Evolutionary conservation across 2,888 invertebrate genomes (phyloP), one percentile per base, ranked within the genome.

Genomic region (Cheiracanthium punctorium): DNA sequence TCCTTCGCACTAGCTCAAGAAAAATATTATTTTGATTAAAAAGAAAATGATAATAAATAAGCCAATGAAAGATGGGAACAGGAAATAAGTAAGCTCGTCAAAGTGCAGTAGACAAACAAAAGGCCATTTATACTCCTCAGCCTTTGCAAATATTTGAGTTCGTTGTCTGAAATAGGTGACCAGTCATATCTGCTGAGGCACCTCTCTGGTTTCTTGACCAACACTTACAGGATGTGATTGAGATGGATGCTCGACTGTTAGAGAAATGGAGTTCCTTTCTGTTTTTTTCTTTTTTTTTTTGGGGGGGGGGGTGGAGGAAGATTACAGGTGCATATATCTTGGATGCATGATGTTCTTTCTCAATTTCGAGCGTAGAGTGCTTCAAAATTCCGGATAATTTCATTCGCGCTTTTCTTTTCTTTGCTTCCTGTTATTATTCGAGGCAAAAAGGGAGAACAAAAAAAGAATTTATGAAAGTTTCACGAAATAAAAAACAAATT

Each of bases 201-300:
- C 37, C n/a, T 37, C 43, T 48, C 17, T 48, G 10, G 12, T 58
- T 58, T 58, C 58, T 58, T 58, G 58, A 58, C 58, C 20, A 58
- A 58, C 58, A 58, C 58, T 58, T 58, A 58, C 24, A 58, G 58
- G 58, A 58, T 58, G 58, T 58, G 58, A 58, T 58, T 58, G 58
- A 58, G 58, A 58, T 58, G 7, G 24, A 58, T 58, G 58, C 58
- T 58, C 58, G 17, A 17, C 58, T 58, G 58, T 58, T 58, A 24
- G 24, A 58, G 58, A 58, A 58, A 58, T 58, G 24, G 20, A 24
- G 58, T 58, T 58, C 58, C 58, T 58, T 58, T 58, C 58, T 58
- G n/a, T 58, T 58, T n/a, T n/a, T n/a, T n/a, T n/a, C n/a, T n/a
- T n/a, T n/a, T n/a, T n/a, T n/a, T n/a, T n/a, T n/a, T n/a, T n/a